Evolutionary conservation across 1,140 invertebrate species (phyloP).

Genomic region (Daktulosphaira vitifoliae): DNA sequence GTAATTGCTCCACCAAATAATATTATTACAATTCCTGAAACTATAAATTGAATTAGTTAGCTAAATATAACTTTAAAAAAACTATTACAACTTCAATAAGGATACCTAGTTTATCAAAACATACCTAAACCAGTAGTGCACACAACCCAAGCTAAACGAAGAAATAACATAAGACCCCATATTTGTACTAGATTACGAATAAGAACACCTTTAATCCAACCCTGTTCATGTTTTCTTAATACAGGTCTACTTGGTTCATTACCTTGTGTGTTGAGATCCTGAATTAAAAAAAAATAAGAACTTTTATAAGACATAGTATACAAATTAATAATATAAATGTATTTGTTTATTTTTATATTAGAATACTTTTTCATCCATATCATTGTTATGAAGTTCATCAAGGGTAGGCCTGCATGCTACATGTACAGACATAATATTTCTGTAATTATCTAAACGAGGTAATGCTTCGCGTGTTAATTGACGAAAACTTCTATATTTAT

Average conservation of each 20-base stretch:
- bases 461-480: slow-evolving; percentile 85
- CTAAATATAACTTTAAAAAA: too few species aligned
- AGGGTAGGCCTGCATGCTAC: slow-evolving; percentile 80
- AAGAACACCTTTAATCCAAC: slow-evolving; percentile 73
- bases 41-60: too few species aligned
- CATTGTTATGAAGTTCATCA: slow-evolving; percentile 83
- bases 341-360: too few species aligned
- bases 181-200: slow-evolving; percentile 78
- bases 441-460: slow-evolving; percentile 85
- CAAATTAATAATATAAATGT: too few species aligned
- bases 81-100: too few species aligned
- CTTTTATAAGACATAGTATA: too few species aligned
- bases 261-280: too few species aligned
- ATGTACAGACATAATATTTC: slow-evolving; percentile 83
- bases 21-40: slow-evolving; percentile 73
- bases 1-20: slow-evolving; percentile 71
- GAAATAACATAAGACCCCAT: slow-evolving; percentile 80
- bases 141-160: slow-evolving; percentile 75
- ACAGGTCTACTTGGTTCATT: slow-evolving; percentile 3
- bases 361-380: slow-evolving; percentile 64
- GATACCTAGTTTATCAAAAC: slow-evolving; percentile 57
- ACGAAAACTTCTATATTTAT: slow-evolving; percentile 68
- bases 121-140: slow-evolving; percentile 19
- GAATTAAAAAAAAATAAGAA: too few species aligned
- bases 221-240: slow-evolving; percentile 40